Conservation (phyloP, 30 jellyfish, hydroid and myxozoan species). For the Mastigias papua region DNA sequence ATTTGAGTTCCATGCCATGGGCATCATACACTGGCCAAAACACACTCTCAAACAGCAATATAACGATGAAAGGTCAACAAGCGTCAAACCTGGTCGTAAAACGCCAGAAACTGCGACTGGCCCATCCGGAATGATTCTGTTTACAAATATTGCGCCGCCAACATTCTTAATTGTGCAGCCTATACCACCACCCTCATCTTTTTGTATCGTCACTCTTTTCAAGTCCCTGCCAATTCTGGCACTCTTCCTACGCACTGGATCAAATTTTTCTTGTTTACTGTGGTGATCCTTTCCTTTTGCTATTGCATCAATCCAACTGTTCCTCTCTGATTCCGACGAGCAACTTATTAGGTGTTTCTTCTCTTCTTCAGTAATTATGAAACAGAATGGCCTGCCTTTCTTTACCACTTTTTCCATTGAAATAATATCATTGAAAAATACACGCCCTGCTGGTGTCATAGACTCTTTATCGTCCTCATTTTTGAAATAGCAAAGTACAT, state of each 20-base stretch:
- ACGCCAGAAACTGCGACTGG: constrained; percentile 97
- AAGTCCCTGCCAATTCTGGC: constrained; percentile 83
- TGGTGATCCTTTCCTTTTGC: constrained; percentile 74
- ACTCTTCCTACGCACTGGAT: constrained; percentile 89
- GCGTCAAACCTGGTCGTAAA: constrained; percentile 87
- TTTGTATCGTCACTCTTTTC: constrained; percentile 83
- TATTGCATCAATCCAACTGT: constrained; percentile 76
- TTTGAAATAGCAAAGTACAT: constrained; percentile 75
- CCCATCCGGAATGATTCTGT: constrained; percentile 94
- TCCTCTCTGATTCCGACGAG: constrained; percentile 79
- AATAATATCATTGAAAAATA: constrained; percentile 77
- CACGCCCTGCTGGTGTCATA: constrained; percentile 85
- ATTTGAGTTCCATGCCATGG: no score
- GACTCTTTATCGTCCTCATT: constrained; percentile 86
- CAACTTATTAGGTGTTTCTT: constrained; percentile 84
- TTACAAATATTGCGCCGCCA: constrained; percentile 93
- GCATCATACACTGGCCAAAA: no score
- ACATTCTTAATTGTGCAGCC: constrained; percentile 95
- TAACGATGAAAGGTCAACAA: no score
- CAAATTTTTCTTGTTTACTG: constrained; percentile 72
- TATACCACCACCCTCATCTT: constrained; percentile 92
- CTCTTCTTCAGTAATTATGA: constrained; percentile 69
- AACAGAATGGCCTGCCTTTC: constrained; percentile 82
- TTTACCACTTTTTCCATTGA: constrained; percentile 51
- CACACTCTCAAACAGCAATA: no score